Evolutionary conservation across 2,888 invertebrate species (phyloP).

Genomic region (Seira musarum): DNA sequence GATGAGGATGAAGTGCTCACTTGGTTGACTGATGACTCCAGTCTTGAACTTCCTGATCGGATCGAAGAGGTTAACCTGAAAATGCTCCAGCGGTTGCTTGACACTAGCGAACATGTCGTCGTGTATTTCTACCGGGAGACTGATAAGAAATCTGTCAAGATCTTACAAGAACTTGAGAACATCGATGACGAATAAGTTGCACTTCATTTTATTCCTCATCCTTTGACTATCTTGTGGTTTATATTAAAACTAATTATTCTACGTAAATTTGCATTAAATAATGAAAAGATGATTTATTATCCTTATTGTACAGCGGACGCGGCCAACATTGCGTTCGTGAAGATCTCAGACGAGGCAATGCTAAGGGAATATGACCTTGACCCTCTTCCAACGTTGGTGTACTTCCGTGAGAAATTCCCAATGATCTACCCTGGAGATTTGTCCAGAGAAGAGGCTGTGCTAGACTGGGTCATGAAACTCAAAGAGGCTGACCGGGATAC

Average conservation of each 20-base stretch:
- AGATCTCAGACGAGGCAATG: constrained; percentile 90
- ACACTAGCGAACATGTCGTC: constrained; percentile 90
- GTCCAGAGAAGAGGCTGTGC: constrained; percentile 91
- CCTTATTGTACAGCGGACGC: no score
- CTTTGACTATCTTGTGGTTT: no score
- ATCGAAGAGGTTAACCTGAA: constrained; percentile 93
- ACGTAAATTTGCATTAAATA: constrained; percentile 7
- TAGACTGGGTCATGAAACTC: constrained; percentile 82
- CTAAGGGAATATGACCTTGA: constrained; percentile 90
- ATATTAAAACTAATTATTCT: background rate
- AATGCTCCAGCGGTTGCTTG: constrained; percentile 91
- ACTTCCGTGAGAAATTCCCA: constrained; percentile 86
- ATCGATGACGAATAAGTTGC: constrained; percentile 96
- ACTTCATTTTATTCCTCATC: no score
- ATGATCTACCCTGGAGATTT: constrained; percentile 91
- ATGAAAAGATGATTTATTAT: constrained; percentile 45
- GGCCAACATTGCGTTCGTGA: constrained; percentile 89
- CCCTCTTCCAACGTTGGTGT: constrained; percentile 86
- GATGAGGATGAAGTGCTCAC: constrained; percentile 93
- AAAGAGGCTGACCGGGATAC: constrained; percentile 89
- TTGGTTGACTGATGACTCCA: constrained; percentile 93
- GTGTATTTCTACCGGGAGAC: constrained; percentile 95
- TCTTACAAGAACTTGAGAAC: constrained; percentile 90
- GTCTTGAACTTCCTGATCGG: constrained; percentile 90
- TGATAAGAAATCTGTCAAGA: constrained; percentile 90